A percentile compares a stretch with the other conserved stretches of the same genome.
Conservation (phyloP, 2,797 vertebrate genomes). For the Linurgus olivaceus region DNA sequence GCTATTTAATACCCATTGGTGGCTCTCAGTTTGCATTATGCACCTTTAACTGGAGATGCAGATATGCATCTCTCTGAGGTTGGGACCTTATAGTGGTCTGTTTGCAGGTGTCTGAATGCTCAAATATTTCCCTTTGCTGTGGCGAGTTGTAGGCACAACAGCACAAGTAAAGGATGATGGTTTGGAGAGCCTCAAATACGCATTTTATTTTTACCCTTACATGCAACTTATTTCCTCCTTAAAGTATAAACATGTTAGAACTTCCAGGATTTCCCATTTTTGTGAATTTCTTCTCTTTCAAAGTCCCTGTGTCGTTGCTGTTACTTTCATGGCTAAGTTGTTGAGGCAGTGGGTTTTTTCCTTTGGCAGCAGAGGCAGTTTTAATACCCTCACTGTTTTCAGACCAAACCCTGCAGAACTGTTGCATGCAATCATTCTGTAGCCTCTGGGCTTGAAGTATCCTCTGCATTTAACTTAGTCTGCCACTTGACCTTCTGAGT, state of each 20-base stretch:
- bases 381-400: background rate
- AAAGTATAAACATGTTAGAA: background rate
- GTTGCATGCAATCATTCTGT: background rate
- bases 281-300: background rate
- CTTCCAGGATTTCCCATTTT: background rate
- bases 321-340: background rate
- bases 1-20: background rate
- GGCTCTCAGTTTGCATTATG: background rate
- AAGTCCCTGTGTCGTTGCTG: background rate
- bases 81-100: background rate
- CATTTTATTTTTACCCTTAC: background rate
- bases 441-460: background rate
- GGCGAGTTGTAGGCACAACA: background rate
- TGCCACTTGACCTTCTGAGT: constrained; percentile 7
- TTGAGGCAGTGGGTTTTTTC: background rate
- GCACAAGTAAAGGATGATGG: background rate
- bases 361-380: background rate
- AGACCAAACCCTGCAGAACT: background rate
- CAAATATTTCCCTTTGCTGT: background rate
- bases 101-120: background rate
- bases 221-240: background rate
- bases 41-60: background rate
- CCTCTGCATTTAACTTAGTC: background rate
- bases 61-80: background rate
- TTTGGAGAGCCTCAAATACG: background rate